A percentile compares a stretch with the other conserved stretches of the same genome.
Conservation (phyloP, 2,113 vertebrate species). For the Muntiacus muntjak region DNA sequence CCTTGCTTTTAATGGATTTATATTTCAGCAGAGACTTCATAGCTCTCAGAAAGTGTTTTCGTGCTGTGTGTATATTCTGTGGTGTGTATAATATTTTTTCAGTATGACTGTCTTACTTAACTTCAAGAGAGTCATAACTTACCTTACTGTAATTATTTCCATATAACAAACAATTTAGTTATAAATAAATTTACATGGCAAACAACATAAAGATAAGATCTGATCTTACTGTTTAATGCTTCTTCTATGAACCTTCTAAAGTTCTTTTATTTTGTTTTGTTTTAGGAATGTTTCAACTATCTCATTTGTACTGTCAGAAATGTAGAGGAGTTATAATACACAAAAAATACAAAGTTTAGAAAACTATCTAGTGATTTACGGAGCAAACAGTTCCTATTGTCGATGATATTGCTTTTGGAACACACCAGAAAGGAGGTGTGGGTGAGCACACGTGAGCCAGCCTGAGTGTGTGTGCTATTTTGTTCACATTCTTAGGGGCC, state of each 20-base stretch:
- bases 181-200: neutral
- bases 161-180: slow-evolving; percentile 22
- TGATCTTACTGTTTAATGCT: neutral
- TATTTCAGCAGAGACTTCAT: neutral
- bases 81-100: neutral
- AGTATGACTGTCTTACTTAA: neutral
- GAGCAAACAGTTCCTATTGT: neutral
- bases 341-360: neutral
- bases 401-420: neutral
- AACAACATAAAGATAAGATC: neutral
- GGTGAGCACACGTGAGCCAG: neutral
- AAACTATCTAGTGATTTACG: neutral
- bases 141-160: neutral
- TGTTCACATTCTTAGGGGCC: neutral
- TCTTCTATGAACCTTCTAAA: neutral
- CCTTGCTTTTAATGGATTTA: neutral
- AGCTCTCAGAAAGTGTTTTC: neutral
- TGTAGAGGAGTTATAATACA: neutral
- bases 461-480: neutral
- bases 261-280: neutral
- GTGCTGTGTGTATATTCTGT: neutral
- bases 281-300: neutral
- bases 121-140: neutral
- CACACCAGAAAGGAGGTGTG: neutral
- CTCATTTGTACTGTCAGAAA: neutral